Evolutionary conservation across 2,888 invertebrate species (phyloP).

Genomic region (Eupithecia inturbata): DNA sequence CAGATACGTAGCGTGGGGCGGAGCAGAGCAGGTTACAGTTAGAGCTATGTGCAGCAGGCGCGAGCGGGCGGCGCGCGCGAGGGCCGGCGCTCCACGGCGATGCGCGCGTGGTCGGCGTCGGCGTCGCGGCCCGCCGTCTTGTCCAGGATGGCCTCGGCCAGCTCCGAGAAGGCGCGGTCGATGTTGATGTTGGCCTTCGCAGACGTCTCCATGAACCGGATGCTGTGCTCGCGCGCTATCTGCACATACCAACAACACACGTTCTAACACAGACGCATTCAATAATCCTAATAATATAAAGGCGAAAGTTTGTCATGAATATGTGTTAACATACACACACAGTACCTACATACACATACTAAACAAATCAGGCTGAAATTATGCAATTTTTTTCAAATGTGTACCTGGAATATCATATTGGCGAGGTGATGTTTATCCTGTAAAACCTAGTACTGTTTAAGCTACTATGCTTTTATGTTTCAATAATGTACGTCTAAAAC

Average conservation of each 20-base stretch:
- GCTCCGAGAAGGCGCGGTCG: slow-evolving; percentile 96
- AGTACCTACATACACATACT: no score
- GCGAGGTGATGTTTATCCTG: no score
- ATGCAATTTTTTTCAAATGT: no score
- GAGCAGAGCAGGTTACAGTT: neutral
- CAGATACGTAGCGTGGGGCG: neutral
- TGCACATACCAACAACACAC: slow-evolving; percentile 60
- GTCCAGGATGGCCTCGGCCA: slow-evolving; percentile 97
- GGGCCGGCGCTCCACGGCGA: slow-evolving; percentile 88
- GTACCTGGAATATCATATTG: no score
- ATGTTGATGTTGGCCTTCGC: slow-evolving; percentile 99
- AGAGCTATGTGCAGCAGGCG: slow-evolving; percentile 72
- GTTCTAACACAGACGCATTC: neutral
- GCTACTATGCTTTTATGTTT: no score
- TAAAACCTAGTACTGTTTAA: no score
- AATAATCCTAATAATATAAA: no score
- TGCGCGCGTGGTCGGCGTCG: slow-evolving; percentile 85
- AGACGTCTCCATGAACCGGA: slow-evolving; percentile 98
- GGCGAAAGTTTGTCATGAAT: no score
- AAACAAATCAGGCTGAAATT: no score
- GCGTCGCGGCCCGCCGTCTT: slow-evolving; percentile 93
- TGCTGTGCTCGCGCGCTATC: slow-evolving; percentile 98
- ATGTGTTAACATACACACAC: no score
- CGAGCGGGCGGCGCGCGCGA: slow-evolving; percentile 85
- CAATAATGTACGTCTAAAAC: no score